A percentile compares a stretch with the other conserved stretches of the same genome.
Conservation (phyloP, 2,113 vertebrate species). For the Apus apus region DNA sequence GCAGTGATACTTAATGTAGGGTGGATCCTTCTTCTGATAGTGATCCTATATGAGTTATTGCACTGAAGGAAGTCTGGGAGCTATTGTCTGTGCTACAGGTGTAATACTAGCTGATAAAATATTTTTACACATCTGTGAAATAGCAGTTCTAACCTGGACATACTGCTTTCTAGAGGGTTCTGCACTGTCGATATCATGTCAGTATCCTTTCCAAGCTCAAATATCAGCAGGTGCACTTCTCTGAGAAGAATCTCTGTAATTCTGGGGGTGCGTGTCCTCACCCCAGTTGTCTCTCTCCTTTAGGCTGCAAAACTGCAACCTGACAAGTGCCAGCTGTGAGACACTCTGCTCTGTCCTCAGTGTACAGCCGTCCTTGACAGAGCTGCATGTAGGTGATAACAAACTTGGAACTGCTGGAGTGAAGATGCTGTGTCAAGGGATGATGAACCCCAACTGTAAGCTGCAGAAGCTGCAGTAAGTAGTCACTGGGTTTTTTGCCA, state of each 20-base stretch:
- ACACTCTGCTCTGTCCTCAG: conserved; percentile 38
- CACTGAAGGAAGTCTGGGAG: neutral
- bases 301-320: conserved; percentile 75
- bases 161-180: neutral
- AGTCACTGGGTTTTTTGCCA: neutral
- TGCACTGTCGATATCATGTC: accelerated
- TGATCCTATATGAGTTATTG: neutral
- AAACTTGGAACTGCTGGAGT: conserved; percentile 68
- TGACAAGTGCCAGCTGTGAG: conserved; percentile 66
- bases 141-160: neutral
- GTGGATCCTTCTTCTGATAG: neutral
- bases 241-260: neutral
- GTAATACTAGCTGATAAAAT: neutral
- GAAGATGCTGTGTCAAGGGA: conserved; percentile 70
- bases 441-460: conserved; percentile 72
- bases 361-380: conserved; percentile 20
- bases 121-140: neutral
- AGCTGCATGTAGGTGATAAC: conserved; percentile 72
- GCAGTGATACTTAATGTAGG: neutral
- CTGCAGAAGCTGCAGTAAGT: conserved; percentile 78
- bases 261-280: neutral
- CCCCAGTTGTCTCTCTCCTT: neutral
- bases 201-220: neutral
- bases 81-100: neutral
- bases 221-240: neutral